These are phyloP conservation scores for Papilio helenus DNA, from an alignment of 1,140 invertebrate species.

Conservation along the genomic window DNA sequence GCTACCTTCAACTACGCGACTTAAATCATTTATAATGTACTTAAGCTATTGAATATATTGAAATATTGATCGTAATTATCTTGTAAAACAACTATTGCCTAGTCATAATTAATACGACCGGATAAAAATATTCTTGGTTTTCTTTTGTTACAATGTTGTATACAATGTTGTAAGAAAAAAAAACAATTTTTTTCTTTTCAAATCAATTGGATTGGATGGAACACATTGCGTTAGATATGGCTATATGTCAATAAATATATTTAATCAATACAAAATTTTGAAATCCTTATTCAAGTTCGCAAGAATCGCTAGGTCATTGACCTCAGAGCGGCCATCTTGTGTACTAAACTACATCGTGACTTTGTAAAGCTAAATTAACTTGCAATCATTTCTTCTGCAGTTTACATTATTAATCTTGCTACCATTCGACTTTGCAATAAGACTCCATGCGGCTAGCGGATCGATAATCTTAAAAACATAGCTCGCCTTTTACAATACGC, in stretches of 20 bases:
- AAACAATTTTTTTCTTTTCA: too few species aligned
- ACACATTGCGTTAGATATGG: too few species aligned
- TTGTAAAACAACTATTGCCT: background rate
- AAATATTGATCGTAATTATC: background rate
- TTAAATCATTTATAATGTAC: conserved; percentile 29
- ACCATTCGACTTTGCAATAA: conserved; percentile 26
- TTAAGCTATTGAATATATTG: background rate
- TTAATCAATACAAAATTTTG: too few species aligned
- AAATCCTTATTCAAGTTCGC: too few species aligned
- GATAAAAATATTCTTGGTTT: background rate
- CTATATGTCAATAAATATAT: too few species aligned
- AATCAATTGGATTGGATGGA: too few species aligned
- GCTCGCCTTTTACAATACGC: conserved; percentile 49
- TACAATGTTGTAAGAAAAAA: too few species aligned
- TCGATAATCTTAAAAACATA: conserved; percentile 36
- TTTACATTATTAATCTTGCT: conserved; percentile 37
- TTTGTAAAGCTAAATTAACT: conserved; percentile 38
- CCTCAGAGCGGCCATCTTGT: conserved; percentile 24
- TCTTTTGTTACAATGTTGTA: too few species aligned
- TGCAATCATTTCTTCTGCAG: conserved; percentile 36
- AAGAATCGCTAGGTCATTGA: background rate
- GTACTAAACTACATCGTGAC: conserved; percentile 12
- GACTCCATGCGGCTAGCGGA: conserved; percentile 26
- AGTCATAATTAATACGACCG: too few species aligned
- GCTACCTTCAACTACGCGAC: conserved; percentile 7